Evolutionary conservation across 2,888 invertebrate species (phyloP), one percentile per base, ranked within the genome.

Genomic region (Anagyrus pseudococci): DNA sequence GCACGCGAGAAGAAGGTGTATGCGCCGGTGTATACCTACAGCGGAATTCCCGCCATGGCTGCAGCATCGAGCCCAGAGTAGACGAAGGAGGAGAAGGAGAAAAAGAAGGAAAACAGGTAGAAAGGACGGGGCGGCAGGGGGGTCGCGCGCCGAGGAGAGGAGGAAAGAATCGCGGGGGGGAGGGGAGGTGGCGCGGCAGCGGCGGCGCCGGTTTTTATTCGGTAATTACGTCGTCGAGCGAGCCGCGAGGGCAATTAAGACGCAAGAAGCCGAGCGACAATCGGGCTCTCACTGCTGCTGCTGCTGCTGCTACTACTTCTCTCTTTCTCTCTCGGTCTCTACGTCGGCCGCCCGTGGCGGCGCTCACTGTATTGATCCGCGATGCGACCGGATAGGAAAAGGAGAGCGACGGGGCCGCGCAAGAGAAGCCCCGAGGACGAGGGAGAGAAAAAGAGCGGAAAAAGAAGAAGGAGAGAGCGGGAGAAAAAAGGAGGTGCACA

Each of bases 211-310:
- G 71, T 73, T 75, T 75, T 75, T 73, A 72, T 73, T 71, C 71
- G 70, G 74, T 78, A 78, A 79, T 78, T 77, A 77, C 76, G 75
- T 76, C 77, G 77, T 78, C 78, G 77, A 77, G 74, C 73, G 33
- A n/a, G 71, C 71, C 64, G 66, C 56, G 55, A 58, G 66, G 72
- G 74, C 76, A 77, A 78, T 79, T 78, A 78, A 77, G 75, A 74
- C 74, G 72, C 72, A 77, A 77, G 78, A 77, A 77, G 77, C 76
- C 75, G 75, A 77, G 74, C 76, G 75, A 76, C 77, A 73, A 77
- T 77, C 75, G 71, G 47, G 15, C 15, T 53, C 29, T 25, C 43
- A 6, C 3, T 62, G 23, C 23, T 26, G 40, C 37, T 8, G 25
- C 33, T 2, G 67, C 4, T 8, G 52, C n/a, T n/a, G n/a, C n/a